Base-by-base conservation (phyloP, 2,888 invertebrate species). In the Cyclophora punctaria region DNA sequence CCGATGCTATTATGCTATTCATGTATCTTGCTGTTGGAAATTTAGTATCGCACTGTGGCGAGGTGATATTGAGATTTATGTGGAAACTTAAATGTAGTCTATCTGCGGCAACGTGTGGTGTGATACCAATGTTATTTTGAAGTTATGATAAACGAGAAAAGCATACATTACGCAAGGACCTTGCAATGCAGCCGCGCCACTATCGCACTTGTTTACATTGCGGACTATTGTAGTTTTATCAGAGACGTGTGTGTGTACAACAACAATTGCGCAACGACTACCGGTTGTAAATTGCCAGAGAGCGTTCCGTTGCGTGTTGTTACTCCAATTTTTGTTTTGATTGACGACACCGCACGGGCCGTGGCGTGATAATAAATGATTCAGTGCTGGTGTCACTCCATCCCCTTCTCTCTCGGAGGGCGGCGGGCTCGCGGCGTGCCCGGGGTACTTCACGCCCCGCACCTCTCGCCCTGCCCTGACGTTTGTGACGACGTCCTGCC, bases 311-410 rank as follows among this genome's bases (percentile, higher is more conserved):
- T 60, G 55, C 61, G 59, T 61, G 56, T 50, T 56, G 53, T 51
- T 60, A 57, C 57, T 58, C 56, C 56, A 56, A 60, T 61, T 57
- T 58, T 62, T 62, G 49, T 56, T 57, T 54, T 62, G 63, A 58
- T 64, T 59, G 62, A 60, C 62, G 64, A 58, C 59, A 57, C 56
- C 54, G 57, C 53, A 56, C 59, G 54, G 56, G 57, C 51, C 50
- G 62, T 49, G 56, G 60, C 60, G 55, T 57, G 62, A 56, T 71
- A 69, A 73, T 72, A 71, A 74, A 73, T 71, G 71, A 72, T 71
- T 73, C 68, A 64, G 63, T 47, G 37, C 20, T 44, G 5, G 33
- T 5, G 6, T 45, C 48, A 41, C 7, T 5, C 5, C 40, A 41
- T 45, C 48, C 41, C 44, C 33, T 34, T 44, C 44, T 44, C 20